Base-by-base conservation (phyloP, 2,797 vertebrate genomes). In the Clarias fuscus region DNA sequence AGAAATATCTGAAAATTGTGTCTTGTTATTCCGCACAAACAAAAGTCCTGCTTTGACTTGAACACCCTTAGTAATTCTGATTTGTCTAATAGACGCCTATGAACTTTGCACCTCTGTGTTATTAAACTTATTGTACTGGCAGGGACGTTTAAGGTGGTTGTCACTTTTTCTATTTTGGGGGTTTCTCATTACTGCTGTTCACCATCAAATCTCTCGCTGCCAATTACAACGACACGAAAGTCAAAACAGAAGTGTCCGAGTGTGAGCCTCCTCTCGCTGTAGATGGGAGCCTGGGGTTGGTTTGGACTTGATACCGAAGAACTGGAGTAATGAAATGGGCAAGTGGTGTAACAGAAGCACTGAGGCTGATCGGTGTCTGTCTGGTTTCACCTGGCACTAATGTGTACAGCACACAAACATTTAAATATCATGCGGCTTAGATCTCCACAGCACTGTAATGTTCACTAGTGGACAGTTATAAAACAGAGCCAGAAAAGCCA, bases 281-380 rank as follows among this genome's bases (percentile, higher is more conserved):
- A 5, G 48, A 53, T 17, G 1, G 33, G 14, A 14, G 7, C 53
- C 24, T 58, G 7, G 4, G 48, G 17, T 20, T 58, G 18, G 18
- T 8, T 59, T 2, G n/a, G 30, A 20, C 73, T 58, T 56, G 70
- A 53, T 22, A 24, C 15, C 18, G 7, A 18, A 11, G 17, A 61
- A 14, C 33, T 33, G 8, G 30, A 64, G 61, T 61, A 78, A 70
- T 78, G 73, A 79, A 87, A 87, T 56, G 56, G 20, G 65, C 33
- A 5, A 84, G 56, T 14, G 20, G n/a, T 87, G 86, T 62, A 84
- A 84, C 73, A 48, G 48, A 30, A 76, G 64, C 7, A 58, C 14
- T 40, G 13, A 18, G 0, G 65, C 20, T 59, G 65, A 22, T 30
- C 43, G 10, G 62, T 17, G 15, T 15, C 15, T 76, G 43, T 27